Conservation (phyloP, 2,888 invertebrate species). For the Hetaerina titia region DNA sequence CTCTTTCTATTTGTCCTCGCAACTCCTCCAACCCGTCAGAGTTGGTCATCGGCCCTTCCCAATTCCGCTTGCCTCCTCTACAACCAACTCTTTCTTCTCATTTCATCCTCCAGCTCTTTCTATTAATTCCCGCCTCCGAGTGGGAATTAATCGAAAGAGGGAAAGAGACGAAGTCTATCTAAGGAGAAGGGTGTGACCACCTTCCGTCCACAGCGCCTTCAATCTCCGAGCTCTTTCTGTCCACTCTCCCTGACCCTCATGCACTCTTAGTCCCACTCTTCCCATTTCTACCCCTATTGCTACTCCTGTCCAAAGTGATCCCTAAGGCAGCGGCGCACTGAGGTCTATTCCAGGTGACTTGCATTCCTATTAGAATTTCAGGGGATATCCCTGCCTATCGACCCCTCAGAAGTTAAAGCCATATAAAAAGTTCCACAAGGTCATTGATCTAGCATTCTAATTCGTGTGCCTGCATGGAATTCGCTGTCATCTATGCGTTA, state of each 20-base stretch:
- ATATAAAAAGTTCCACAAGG: too few relatives aligned
- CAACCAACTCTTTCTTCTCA: neutral
- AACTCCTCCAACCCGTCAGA: neutral
- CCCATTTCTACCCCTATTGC: neutral
- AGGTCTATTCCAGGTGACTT: neutral
- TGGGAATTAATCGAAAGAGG: neutral
- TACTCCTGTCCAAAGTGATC: neutral
- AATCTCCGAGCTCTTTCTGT: neutral
- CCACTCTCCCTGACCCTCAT: neutral
- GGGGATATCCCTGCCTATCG: neutral
- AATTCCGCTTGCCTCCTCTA: neutral
- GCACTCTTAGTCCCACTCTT: neutral
- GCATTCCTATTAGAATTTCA: neutral
- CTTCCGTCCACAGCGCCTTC: neutral
- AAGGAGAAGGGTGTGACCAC: neutral
- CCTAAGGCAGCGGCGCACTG: too few relatives aligned
- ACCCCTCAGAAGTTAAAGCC: neutral
- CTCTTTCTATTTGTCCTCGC: neutral
- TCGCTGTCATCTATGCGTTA: neutral
- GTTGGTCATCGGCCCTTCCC: neutral
- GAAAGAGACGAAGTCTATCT: neutral
- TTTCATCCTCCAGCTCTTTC: neutral
- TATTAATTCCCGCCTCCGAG: constrained; percentile 4
- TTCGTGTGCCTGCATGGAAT: neutral
- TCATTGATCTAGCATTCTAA: neutral